Conservation (phyloP, 2,113 vertebrate genomes). For the Eonycteris spelaea region DNA sequence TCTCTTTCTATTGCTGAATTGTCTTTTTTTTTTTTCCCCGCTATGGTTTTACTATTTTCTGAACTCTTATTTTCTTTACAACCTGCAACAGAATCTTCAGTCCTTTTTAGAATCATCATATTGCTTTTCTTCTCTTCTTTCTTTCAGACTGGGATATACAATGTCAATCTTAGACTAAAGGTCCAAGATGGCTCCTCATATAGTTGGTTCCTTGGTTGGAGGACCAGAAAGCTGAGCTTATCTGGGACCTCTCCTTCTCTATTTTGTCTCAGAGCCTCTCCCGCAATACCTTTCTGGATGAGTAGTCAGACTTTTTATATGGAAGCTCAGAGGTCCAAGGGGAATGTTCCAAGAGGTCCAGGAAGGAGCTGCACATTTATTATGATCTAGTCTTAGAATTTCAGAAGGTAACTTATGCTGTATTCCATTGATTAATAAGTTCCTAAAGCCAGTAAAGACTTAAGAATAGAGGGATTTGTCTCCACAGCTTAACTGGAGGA, state of each 20-base stretch:
- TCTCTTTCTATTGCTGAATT: neutral
- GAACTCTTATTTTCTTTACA: neutral
- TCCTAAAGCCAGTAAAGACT: neutral
- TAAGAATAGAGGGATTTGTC: neutral
- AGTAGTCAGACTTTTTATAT: neutral
- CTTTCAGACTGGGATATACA: neutral
- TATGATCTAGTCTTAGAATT: neutral
- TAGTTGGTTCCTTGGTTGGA: neutral
- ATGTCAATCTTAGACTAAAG: neutral
- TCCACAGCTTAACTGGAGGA: neutral
- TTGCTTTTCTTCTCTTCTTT: neutral
- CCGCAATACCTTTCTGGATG: neutral
- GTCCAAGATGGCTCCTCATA: neutral
- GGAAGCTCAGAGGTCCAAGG: neutral
- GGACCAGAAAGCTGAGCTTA: neutral
- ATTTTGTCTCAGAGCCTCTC: neutral
- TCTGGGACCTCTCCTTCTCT: neutral
- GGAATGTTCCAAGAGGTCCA: neutral
- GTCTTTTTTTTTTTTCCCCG: neutral
- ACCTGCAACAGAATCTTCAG: neutral
- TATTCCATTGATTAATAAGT: neutral
- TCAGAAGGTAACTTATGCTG: neutral
- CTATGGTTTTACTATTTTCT: neutral
- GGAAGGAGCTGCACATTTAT: neutral
- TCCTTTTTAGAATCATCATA: neutral